Evolutionary conservation across 92 coral and sea anemone species (phyloP).

Genomic region (Montipora capitata): DNA sequence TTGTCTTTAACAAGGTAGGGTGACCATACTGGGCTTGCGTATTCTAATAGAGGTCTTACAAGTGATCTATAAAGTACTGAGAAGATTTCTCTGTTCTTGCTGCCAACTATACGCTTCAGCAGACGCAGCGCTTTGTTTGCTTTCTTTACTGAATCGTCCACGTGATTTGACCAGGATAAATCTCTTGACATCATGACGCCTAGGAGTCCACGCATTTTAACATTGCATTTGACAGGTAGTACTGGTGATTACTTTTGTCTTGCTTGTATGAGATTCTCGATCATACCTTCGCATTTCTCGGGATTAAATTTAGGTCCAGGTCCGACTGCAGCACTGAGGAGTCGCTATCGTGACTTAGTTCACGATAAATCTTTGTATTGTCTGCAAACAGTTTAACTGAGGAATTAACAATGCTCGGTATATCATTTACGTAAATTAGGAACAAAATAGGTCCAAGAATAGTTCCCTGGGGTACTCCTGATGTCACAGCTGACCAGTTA

Average conservation of each 20-base stretch:
- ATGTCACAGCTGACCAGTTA: conserved; percentile 35
- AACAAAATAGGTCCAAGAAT: conserved; percentile 54
- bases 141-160: conserved; percentile 37
- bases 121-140: conserved; percentile 52
- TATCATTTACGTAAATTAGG: conserved; percentile 33
- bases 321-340: conserved; percentile 24
- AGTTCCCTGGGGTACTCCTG: conserved; percentile 50
- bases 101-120: conserved; percentile 52
- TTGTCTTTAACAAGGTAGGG: conserved; percentile 51
- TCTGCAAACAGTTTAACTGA: no score
- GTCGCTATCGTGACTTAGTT: background rate
- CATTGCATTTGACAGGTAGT: conserved; percentile 34
- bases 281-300: conserved; percentile 56
- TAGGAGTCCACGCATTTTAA: conserved; percentile 11
- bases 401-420: no score
- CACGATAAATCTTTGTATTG: no score
- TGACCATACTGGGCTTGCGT: conserved; percentile 66
- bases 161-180: conserved; percentile 62
- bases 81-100: conserved; percentile 29
- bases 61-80: conserved; percentile 44
- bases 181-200: conserved; percentile 49
- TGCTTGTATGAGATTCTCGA: conserved; percentile 25
- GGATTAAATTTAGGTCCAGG: conserved; percentile 48
- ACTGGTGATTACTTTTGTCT: conserved; percentile 7
- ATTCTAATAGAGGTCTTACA: conserved; percentile 62